Evolutionary conservation across 2,113 vertebrate genomes (phyloP).

Genomic region (Sciurus niger): DNA sequence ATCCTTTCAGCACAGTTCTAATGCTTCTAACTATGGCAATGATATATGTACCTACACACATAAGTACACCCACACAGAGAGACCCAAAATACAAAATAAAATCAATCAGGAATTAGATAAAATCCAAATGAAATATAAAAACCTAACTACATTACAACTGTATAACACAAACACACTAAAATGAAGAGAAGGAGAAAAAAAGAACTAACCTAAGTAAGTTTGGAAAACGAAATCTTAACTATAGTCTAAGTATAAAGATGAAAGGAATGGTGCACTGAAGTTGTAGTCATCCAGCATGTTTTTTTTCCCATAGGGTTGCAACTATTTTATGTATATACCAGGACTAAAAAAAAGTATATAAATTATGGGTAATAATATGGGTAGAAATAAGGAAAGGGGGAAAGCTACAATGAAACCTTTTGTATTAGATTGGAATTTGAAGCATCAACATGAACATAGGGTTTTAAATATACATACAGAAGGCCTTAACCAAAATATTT

Average conservation of each 20-base stretch:
- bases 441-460: neutral
- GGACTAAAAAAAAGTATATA: neutral
- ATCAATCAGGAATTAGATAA: neutral
- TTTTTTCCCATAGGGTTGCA: neutral
- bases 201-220: neutral
- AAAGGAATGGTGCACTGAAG: neutral
- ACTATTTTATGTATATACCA: neutral
- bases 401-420: neutral
- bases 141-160: neutral
- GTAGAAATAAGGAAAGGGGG: neutral
- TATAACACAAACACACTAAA: neutral
- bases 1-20: conserved; percentile 19
- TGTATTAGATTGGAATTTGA: neutral
- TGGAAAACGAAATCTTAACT: neutral
- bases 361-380: neutral
- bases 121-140: conserved; percentile 9
- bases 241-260: neutral
- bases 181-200: too few species aligned
- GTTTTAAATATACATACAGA: conserved; percentile 11
- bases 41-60: neutral
- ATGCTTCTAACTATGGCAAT: neutral
- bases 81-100: neutral
- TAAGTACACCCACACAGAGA: neutral
- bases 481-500: neutral
- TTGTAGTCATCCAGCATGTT: neutral